Evolutionary conservation across 2,113 vertebrate species (phyloP).

Genomic region (Noctilio leporinus): DNA sequence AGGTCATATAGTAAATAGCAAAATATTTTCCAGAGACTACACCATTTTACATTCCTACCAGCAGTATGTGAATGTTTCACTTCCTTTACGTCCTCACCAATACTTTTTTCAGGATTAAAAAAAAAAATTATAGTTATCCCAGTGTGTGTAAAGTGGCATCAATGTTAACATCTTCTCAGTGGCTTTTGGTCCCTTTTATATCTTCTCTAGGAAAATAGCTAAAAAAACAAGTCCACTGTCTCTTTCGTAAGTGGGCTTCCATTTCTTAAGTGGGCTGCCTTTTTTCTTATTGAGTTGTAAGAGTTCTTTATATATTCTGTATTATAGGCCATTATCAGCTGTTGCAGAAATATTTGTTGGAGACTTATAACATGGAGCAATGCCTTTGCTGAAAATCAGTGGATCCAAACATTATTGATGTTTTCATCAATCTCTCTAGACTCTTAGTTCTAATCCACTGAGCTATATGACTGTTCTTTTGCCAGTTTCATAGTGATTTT

Average conservation of each 20-base stretch:
- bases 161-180: not conserved
- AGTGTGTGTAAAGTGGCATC: not conserved
- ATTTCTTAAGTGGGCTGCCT: not conserved
- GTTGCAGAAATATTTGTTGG: not conserved
- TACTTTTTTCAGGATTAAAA: not conserved
- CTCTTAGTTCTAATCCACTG: not conserved
- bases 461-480: not conserved
- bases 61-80: not conserved
- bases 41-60: not conserved
- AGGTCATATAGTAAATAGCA: not conserved
- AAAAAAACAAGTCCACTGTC: not conserved
- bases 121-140: not conserved
- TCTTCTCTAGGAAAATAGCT: not conserved
- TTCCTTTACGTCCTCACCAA: not conserved
- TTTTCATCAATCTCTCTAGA: not conserved
- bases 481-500: not conserved
- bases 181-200: not conserved
- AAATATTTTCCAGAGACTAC: not conserved
- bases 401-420: not conserved
- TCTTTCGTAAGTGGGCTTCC: not conserved
- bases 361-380: not conserved
- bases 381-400: not conserved
- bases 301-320: not conserved
- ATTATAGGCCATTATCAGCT: not conserved
- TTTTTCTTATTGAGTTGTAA: not conserved